Conservation (phyloP, 2,888 invertebrate genomes). For the Morinoia aosen region DNA sequence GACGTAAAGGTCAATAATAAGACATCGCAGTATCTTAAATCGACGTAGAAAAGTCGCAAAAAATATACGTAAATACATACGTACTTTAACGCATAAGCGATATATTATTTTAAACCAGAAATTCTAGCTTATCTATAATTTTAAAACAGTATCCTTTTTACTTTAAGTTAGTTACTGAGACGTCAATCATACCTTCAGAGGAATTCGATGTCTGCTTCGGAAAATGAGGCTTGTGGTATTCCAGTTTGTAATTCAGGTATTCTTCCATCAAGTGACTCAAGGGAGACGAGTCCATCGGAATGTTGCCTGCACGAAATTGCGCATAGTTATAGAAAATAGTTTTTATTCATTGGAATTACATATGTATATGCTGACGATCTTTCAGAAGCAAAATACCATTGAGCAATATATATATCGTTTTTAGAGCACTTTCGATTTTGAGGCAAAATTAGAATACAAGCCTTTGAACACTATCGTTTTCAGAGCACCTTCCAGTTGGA, state of each 20-base stretch:
- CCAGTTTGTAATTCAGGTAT: constrained; percentile 24
- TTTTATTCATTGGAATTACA: not conserved
- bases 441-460: not conserved
- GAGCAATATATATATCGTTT: not conserved
- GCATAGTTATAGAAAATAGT: not conserved
- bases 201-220: not conserved
- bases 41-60: no score
- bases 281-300: not conserved
- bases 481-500: no score
- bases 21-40: no score
- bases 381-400: not conserved
- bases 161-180: not conserved
- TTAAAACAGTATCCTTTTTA: not conserved
- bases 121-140: not conserved
- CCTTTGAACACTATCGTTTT: not conserved
- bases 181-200: not conserved
- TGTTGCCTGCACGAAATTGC: not conserved
- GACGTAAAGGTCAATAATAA: no score
- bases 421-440: no score
- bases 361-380: not conserved
- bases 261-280: not conserved
- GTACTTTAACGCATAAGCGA: no score
- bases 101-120: no score
- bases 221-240: not conserved
- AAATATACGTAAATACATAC: no score